Conservation (phyloP, 1,140 invertebrate species). For the Grapholita molesta region DNA sequence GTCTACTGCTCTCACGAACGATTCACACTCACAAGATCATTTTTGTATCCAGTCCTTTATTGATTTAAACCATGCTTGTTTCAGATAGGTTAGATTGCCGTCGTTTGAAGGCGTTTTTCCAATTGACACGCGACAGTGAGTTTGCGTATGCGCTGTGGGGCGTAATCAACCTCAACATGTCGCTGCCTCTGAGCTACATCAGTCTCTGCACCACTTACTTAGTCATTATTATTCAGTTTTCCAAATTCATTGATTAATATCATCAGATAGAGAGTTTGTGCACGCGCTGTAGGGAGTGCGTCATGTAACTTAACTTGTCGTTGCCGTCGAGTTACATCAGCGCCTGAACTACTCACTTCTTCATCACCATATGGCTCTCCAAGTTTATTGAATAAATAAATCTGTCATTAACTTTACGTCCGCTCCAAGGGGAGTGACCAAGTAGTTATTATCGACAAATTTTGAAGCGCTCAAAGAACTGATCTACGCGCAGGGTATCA, state of each 20-base stretch:
- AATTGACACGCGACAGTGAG: constrained; percentile 45
- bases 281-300: constrained; percentile 47
- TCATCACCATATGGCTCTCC: constrained; percentile 56
- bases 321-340: constrained; percentile 49
- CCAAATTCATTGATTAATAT: constrained; percentile 52
- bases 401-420: neutral
- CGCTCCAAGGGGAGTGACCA: too few relatives aligned
- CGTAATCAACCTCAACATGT: constrained; percentile 49
- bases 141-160: constrained; percentile 51
- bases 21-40: neutral
- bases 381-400: constrained; percentile 51
- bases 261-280: neutral
- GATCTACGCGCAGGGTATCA: too few relatives aligned
- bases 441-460: too few relatives aligned
- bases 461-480: too few relatives aligned
- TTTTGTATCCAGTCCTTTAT: too few relatives aligned
- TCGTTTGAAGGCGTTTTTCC: constrained; percentile 51
- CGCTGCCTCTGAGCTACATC: constrained; percentile 49
- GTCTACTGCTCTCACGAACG: neutral
- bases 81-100: constrained; percentile 48
- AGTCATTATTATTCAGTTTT: constrained; percentile 58
- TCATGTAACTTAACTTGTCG: constrained; percentile 49
- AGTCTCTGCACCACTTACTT: constrained; percentile 56
- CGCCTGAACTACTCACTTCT: constrained; percentile 52
- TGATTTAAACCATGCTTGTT: constrained; percentile 21